phyloP scores from a whole-genome alignment of 2,888 invertebrate species.

The Ligdia adustata region DNA sequence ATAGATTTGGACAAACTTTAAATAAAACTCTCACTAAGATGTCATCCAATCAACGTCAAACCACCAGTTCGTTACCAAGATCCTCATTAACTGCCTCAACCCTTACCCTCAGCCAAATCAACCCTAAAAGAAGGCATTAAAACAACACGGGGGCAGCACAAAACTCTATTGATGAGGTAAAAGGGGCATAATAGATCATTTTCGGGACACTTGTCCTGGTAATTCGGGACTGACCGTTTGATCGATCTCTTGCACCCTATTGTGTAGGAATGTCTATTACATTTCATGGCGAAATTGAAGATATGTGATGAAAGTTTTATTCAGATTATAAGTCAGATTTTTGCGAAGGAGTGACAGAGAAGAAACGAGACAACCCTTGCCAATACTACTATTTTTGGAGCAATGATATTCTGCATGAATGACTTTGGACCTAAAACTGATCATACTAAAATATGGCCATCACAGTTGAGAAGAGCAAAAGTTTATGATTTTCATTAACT shows the following conservation, averaged over 20 bases:
- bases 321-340: no score
- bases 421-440: no score
- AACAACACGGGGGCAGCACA: conserved; percentile 73
- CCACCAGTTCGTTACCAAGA: conserved; percentile 13
- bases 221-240: conserved; percentile 62
- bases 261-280: conserved; percentile 61
- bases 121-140: conserved; percentile 76
- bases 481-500: no score
- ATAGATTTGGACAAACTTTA: no score
- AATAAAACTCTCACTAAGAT: conserved; percentile 28
- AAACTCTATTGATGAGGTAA: conserved; percentile 79
- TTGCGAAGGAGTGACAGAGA: no score
- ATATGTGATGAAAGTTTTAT: neutral
- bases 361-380: no score
- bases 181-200: conserved; percentile 82
- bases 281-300: conserved; percentile 19
- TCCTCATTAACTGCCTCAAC: conserved; percentile 18
- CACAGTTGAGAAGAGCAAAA: no score
- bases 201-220: conserved; percentile 78
- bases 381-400: no score
- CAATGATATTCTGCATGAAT: no score
- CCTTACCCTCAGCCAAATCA: conserved; percentile 47
- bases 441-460: no score
- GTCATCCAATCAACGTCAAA: conserved; percentile 25
- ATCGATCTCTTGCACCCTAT: conserved; percentile 49